phyloP scores from a whole-genome alignment of 2,113 vertebrate species.

The Tragelaphus strepsiceros region DNA sequence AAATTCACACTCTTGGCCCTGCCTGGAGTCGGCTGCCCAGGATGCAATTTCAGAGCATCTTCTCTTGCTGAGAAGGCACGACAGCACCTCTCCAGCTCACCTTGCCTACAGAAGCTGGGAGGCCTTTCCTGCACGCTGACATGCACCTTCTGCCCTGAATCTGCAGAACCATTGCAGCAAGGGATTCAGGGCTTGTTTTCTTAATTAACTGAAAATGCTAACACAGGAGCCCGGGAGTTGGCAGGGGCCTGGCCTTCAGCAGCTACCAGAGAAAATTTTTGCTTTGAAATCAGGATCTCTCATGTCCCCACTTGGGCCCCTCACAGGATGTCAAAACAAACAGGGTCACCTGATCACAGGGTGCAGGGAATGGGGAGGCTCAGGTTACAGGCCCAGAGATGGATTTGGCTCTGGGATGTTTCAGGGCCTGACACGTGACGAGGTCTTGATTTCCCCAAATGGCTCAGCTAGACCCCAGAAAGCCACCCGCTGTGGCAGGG shows the following conservation, averaged over 20 bases:
- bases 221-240: conserved; percentile 70
- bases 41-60: rapidly evolving
- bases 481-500: background rate
- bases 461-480: background rate
- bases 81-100: background rate
- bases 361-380: conserved; percentile 54
- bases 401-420: conserved; percentile 31
- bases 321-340: conserved; percentile 75
- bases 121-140: background rate
- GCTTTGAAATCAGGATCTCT: conserved; percentile 71
- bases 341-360: conserved; percentile 24
- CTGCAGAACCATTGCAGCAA: conserved; percentile 55
- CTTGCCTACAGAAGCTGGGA: background rate
- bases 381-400: conserved; percentile 45
- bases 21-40: background rate
- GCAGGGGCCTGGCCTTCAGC: conserved; percentile 61
- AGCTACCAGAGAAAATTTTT: conserved; percentile 68
- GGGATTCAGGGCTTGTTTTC: conserved; percentile 75
- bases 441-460: conserved; percentile 3
- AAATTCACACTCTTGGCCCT: background rate
- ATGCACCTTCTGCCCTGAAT: background rate
- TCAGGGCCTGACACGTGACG: background rate
- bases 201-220: conserved; percentile 80
- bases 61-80: background rate
- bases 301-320: conserved; percentile 13